A percentile compares a stretch with the other conserved stretches of the same genome.
These are phyloP conservation scores for Siniperca obscura DNA, from an alignment of 2,797 vertebrate species.

Conservation along the genomic window DNA sequence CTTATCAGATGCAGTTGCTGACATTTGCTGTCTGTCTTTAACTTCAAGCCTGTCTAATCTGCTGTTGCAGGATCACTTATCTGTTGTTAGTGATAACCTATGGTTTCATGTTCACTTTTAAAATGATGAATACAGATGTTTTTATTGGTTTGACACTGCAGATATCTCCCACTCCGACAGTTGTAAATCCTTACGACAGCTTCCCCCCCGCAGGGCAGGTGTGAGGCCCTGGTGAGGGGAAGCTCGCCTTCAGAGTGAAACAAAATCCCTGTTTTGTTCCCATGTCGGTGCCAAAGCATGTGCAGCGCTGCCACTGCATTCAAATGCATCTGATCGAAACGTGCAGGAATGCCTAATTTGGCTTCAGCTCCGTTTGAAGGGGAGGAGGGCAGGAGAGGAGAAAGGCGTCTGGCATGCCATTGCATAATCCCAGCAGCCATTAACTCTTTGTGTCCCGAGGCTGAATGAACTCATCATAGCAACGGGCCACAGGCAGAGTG, in stretches of 20 bases:
- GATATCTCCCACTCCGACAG: slow-evolving; percentile 39
- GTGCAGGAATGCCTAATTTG: slow-evolving; percentile 80
- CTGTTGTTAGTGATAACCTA: slow-evolving; percentile 47
- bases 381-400: slow-evolving; percentile 51
- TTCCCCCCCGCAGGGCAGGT: slow-evolving; percentile 65
- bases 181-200: slow-evolving; percentile 64
- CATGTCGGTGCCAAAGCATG: slow-evolving; percentile 60
- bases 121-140: slow-evolving; percentile 57
- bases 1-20: slow-evolving; percentile 31
- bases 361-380: slow-evolving; percentile 48
- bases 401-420: slow-evolving; percentile 76
- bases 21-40: slow-evolving; percentile 29
- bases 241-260: slow-evolving; percentile 40
- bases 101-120: slow-evolving; percentile 45
- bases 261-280: slow-evolving; percentile 71
- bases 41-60: slow-evolving; percentile 19
- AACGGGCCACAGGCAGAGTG: slow-evolving; percentile 75
- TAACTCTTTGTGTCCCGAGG: slow-evolving; percentile 77
- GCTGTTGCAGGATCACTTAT: slow-evolving; percentile 33
- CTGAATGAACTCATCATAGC: slow-evolving; percentile 80
- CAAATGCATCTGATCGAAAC: slow-evolving; percentile 75
- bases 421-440: slow-evolving; percentile 81
- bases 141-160: slow-evolving; percentile 35
- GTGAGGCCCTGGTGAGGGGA: slow-evolving; percentile 61
- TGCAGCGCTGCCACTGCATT: slow-evolving; percentile 51